Percentiles rank a stretch among this genome's conserved stretches.
phyloP scores from a whole-genome alignment of 2,113 vertebrate species.

The Polyodon spathula region DNA sequence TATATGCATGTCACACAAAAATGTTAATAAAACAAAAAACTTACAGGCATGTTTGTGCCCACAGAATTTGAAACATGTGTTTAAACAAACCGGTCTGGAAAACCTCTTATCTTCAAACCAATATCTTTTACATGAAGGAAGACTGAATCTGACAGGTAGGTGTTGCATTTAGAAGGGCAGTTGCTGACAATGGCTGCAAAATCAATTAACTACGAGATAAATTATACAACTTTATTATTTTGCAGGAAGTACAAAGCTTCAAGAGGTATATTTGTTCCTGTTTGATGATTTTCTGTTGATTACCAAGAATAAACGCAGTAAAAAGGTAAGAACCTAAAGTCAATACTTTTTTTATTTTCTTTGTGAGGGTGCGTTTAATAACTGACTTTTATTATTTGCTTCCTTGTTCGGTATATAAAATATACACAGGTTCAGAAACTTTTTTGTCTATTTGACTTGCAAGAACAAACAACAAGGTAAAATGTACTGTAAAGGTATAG shows the following conservation, averaged over 20 bases:
- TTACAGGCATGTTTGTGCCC: conserved; percentile 1
- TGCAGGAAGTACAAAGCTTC: conserved; percentile 70
- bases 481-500: too few species aligned
- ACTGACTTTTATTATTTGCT: too few species aligned
- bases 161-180: background rate
- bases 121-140: conserved; percentile 72
- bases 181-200: background rate
- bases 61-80: conserved; percentile 74
- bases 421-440: too few species aligned
- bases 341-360: too few species aligned
- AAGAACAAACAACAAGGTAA: too few species aligned
- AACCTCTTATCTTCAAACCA: conserved; percentile 69
- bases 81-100: conserved; percentile 70
- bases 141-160: conserved; percentile 67
- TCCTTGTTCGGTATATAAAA: too few species aligned
- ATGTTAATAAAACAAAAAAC: too few species aligned
- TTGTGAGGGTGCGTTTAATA: too few species aligned
- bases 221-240: conserved; percentile 14
- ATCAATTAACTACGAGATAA: background rate
- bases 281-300: conserved; percentile 83
- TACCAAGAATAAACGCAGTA: conserved; percentile 77
- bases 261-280: conserved; percentile 76
- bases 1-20: too few species aligned
- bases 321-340: conserved; percentile 54
- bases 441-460: too few species aligned